Base-by-base conservation (phyloP, 37 sponge, comb jelly and placozoan genomes). In the Petrosia ficiformis region DNA sequence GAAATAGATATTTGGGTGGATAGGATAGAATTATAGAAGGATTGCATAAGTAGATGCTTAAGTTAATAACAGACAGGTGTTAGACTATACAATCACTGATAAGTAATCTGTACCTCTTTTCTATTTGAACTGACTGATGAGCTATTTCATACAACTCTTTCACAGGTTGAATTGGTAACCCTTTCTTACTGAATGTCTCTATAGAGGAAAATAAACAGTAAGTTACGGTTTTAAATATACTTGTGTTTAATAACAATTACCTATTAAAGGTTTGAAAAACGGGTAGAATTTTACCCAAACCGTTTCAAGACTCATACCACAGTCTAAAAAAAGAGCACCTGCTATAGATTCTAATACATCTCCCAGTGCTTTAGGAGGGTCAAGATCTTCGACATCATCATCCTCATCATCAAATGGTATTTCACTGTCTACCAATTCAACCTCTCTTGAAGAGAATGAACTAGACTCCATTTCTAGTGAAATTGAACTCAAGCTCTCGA, bases 281-380 rank as follows among this genome's bases (percentile, higher is more conserved):
- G 90, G 90, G 31, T 71, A 35, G 39, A 98, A 88, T 1, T 83
- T 83, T 56, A 38, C 44, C 94, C 94, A 96, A 28, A 93, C 92
- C 0, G 71, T 67, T 56, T 82, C 74, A 57, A 99, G 66, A 33
- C 76, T 57, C 78, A 89, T 75, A 33, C 85, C 87, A 67, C 89
- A 94, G 78, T 99, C 99, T 8, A 99, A 16, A 70, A 93, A 99
- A 29, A 99, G 73, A 40, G 99, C 96, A 32, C 92, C 99, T 19
- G 88, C 88, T 40, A 99, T 40, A 42, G 94, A 86, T 80, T 99
- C 99, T 28, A 96, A 35, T 14, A 99, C 29, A 67, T 99, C 99
- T 22, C 92, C 96, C 22, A 99, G 83, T 6, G 87, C 86, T 41
- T 99, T 99, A 4, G 99, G 99, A 44, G 90, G 86, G 36, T 85